phyloP scores from a whole-genome alignment of 1,140 invertebrate genomes.

The Varroa destructor region DNA sequence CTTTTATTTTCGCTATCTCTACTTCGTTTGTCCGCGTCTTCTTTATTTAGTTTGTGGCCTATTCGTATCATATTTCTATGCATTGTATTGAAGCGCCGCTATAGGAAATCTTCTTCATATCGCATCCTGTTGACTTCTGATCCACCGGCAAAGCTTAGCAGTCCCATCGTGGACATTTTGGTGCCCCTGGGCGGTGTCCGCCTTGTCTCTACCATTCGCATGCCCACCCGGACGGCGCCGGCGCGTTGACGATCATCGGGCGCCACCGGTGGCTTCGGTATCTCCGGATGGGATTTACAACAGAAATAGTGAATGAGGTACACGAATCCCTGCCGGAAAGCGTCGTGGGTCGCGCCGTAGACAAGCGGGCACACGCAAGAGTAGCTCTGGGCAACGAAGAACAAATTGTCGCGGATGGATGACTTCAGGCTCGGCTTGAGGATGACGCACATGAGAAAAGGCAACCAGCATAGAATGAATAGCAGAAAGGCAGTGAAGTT shows the following conservation, averaged over 20 bases:
- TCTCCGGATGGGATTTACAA: conserved; percentile 34
- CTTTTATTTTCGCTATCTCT: no score
- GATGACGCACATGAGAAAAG: conserved; percentile 30
- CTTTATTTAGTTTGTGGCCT: neutral
- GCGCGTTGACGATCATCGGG: conserved; percentile 33
- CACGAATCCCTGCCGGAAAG: conserved; percentile 33
- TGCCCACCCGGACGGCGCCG: conserved; percentile 33
- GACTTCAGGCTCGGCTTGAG: conserved; percentile 28
- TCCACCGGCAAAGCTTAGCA: conserved; percentile 27
- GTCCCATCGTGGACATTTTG: conserved; percentile 29
- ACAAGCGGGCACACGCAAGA: conserved; percentile 33
- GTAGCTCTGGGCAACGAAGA: conserved; percentile 32
- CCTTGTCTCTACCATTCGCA: conserved; percentile 33
- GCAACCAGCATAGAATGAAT: conserved; percentile 34
- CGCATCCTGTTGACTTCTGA: conserved; percentile 24
- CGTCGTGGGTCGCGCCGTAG: conserved; percentile 32
- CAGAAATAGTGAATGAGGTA: conserved; percentile 35
- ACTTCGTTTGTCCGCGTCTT: no score
- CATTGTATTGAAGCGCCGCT: conserved; percentile 10
- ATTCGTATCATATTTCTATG: neutral
- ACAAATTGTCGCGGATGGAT: conserved; percentile 31
- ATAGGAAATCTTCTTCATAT: conserved; percentile 28
- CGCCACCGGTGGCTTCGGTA: conserved; percentile 32
- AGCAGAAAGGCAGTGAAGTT: conserved; percentile 33
- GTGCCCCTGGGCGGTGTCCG: conserved; percentile 25